Percentiles rank a stretch among this genome's conserved stretches.
These are phyloP conservation scores for Phymanthus crucifer DNA, from an alignment of 92 coral and sea anemone genomes.

Conservation along the genomic window DNA sequence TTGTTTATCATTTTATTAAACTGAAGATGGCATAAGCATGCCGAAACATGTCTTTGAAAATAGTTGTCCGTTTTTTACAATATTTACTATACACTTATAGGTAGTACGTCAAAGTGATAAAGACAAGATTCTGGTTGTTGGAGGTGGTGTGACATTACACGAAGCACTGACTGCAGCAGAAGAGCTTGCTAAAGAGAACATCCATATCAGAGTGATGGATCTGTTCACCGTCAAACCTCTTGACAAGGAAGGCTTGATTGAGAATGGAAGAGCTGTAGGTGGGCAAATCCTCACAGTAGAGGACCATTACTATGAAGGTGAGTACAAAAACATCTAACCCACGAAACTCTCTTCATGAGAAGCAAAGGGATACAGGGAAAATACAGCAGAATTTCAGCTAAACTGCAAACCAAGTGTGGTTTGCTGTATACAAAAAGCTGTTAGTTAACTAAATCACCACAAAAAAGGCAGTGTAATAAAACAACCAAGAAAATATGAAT, in stretches of 20 bases:
- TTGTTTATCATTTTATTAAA: too few relatives aligned
- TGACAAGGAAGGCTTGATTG: slow-evolving; percentile 71
- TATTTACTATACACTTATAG: slow-evolving; percentile 38
- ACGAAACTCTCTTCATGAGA: too few relatives aligned
- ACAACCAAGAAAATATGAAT: too few relatives aligned
- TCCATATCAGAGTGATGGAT: slow-evolving; percentile 76
- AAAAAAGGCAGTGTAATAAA: too few relatives aligned
- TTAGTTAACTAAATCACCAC: too few relatives aligned
- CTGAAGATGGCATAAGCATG: too few relatives aligned
- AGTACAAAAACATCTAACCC: neutral
- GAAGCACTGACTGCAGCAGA: slow-evolving; percentile 90
- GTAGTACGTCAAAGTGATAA: slow-evolving; percentile 64
- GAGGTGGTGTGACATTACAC: slow-evolving; percentile 84
- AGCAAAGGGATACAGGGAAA: too few relatives aligned
- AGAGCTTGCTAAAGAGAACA: slow-evolving; percentile 57
- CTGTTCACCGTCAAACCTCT: slow-evolving; percentile 92
- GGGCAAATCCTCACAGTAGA: slow-evolving; percentile 86
- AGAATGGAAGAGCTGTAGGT: slow-evolving; percentile 77
- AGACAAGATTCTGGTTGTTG: slow-evolving; percentile 76
- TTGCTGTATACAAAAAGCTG: too few relatives aligned
- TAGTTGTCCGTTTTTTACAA: too few relatives aligned
- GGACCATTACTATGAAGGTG: slow-evolving; percentile 95
- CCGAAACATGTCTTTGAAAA: too few relatives aligned
- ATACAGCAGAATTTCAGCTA: too few relatives aligned
- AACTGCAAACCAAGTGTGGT: too few relatives aligned